Conservation (phyloP, 1,140 invertebrate species). For the Harpegnathos saltator region DNA sequence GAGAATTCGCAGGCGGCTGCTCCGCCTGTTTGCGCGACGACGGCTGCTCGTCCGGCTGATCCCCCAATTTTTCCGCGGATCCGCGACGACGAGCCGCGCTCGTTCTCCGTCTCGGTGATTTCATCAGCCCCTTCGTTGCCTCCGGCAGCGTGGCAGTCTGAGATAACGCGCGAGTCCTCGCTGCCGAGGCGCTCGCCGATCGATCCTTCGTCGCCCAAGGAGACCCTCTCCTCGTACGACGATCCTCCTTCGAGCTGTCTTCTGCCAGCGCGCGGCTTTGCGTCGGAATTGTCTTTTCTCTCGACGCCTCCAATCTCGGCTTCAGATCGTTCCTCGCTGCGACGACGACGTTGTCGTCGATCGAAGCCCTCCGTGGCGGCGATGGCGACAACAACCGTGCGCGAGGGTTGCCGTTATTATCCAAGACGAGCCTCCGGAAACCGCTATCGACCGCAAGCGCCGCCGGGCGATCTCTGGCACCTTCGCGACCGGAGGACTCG, state of each 20-base stretch:
- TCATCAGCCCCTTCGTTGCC: background rate
- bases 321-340: background rate
- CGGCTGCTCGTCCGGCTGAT: constrained; percentile 21
- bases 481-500: background rate
- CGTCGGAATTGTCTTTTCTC: background rate
- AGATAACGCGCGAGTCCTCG: background rate
- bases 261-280: background rate
- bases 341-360: background rate
- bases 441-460: background rate
- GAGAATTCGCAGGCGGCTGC: constrained; percentile 60
- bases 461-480: background rate
- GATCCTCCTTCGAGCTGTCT: background rate
- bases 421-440: background rate
- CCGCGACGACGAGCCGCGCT: constrained; percentile 23
- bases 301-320: background rate
- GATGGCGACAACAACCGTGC: no score
- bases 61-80: constrained; percentile 30
- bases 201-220: background rate
- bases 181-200: background rate
- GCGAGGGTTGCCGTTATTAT: constrained; percentile 34
- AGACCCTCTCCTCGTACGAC: background rate
- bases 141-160: background rate
- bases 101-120: background rate
- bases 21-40: constrained; percentile 14
- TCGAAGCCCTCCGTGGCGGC: background rate